phyloP scores from a whole-genome alignment of 2,113 vertebrate genomes.

The Pollimyrus isidori region DNA sequence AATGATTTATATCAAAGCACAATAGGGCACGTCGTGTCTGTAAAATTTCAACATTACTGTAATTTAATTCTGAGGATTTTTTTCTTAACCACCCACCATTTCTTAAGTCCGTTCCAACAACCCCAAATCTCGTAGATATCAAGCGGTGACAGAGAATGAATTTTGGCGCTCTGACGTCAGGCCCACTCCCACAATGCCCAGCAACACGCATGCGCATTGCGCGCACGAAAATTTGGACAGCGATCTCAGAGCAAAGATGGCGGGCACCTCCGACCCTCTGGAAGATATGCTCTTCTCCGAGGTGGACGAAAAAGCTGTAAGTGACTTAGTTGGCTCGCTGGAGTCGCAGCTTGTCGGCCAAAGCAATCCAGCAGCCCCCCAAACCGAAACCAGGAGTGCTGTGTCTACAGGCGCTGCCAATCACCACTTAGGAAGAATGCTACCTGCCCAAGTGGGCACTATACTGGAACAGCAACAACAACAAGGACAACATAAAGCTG shows the following conservation, averaged over 20 bases:
- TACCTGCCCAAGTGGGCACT: conserved; percentile 56
- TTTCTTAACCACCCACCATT: neutral
- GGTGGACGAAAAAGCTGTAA: conserved; percentile 82
- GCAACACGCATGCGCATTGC: conserved; percentile 68
- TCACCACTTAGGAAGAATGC: conserved; percentile 62
- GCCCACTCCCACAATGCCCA: conserved; percentile 66
- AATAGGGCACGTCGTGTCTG: neutral
- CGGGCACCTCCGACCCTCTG: conserved; percentile 76
- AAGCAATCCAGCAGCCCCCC: conserved; percentile 45
- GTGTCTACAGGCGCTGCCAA: conserved; percentile 53
- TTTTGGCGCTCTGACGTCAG: conserved; percentile 55
- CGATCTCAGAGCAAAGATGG: conserved; percentile 72
- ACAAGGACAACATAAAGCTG: conserved; percentile 59
- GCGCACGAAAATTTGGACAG: conserved; percentile 55
- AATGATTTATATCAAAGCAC: neutral
- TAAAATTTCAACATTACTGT: neutral
- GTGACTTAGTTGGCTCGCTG: conserved; percentile 73
- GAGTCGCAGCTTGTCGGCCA: conserved; percentile 71
- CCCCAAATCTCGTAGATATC: conserved; percentile 8
- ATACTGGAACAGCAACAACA: conserved; percentile 63
- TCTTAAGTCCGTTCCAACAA: neutral
- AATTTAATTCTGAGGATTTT: neutral
- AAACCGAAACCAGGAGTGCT: conserved; percentile 52
- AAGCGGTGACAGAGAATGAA: conserved; percentile 10
- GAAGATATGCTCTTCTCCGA: conserved; percentile 84